phyloP scores from a whole-genome alignment of 1,140 invertebrate genomes.

The Musca domestica region DNA sequence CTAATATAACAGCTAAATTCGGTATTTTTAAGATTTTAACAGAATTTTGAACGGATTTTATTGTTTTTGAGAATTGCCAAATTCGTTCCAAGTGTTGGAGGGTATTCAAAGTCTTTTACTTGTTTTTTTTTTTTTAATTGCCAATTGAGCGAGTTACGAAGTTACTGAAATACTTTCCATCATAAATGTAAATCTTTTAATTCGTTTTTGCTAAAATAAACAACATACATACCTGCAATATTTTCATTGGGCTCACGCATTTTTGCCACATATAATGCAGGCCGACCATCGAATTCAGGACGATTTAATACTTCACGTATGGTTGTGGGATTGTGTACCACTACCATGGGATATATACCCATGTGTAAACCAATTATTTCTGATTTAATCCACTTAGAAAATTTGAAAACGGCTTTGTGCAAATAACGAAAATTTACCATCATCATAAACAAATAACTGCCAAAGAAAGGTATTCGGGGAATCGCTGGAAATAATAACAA shows the following conservation, averaged over 20 bases:
- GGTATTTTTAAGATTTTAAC: too few species aligned
- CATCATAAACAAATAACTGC: conserved; percentile 49
- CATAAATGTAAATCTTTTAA: too few species aligned
- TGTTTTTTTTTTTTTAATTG: too few species aligned
- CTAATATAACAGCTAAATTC: too few species aligned
- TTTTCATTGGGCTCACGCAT: conserved; percentile 39
- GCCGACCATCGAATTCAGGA: conserved; percentile 55
- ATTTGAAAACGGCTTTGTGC: conserved; percentile 41
- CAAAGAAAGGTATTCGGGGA: conserved; percentile 46
- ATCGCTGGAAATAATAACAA: conserved; percentile 33
- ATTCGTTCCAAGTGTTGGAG: too few species aligned
- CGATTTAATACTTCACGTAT: conserved; percentile 53
- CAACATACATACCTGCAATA: conserved; percentile 50
- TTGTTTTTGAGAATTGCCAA: too few species aligned
- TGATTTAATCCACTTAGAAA: conserved; percentile 53
- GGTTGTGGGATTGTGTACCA: conserved; percentile 50
- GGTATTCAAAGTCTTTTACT: too few species aligned
- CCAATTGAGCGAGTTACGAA: too few species aligned
- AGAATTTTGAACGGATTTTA: too few species aligned
- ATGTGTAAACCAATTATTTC: conserved; percentile 55
- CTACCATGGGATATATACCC: conserved; percentile 43
- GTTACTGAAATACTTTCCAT: too few species aligned
- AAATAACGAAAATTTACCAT: conserved; percentile 42
- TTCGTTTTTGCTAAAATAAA: too few species aligned
- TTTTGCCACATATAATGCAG: conserved; percentile 28